phyloP scores from a whole-genome alignment of 2,113 vertebrate species.

The Caretta caretta region DNA sequence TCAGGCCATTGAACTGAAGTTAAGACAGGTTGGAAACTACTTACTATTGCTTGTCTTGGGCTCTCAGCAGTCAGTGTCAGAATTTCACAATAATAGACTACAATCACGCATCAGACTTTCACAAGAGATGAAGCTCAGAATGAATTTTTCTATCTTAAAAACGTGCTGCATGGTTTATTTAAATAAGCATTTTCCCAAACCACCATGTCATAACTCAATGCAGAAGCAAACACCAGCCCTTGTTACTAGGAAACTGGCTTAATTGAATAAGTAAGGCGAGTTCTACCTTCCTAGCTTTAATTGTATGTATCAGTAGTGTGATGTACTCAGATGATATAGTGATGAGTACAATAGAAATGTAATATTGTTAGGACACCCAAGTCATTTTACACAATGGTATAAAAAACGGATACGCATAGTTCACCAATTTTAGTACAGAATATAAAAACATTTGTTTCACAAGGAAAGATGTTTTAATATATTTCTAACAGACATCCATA shows the following conservation, averaged over 20 bases:
- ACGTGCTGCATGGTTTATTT: background rate
- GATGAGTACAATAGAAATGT: background rate
- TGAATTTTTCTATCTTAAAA: background rate
- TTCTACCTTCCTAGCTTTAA: background rate
- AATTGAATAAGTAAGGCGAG: background rate
- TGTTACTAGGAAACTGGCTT: background rate
- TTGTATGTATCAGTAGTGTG: background rate
- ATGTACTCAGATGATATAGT: background rate
- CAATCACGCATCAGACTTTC: background rate
- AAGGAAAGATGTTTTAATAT: conserved; percentile 23
- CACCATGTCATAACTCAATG: background rate
- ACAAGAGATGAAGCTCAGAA: background rate
- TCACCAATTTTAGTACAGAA: background rate
- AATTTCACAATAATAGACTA: background rate
- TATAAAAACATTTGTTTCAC: background rate
- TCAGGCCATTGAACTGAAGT: background rate
- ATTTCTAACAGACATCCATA: conserved; percentile 58
- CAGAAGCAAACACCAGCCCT: background rate
- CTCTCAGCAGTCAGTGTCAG: background rate
- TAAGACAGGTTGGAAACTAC: background rate
- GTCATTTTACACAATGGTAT: background rate
- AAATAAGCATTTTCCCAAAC: background rate
- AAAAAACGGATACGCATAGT: background rate
- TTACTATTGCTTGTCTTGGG: background rate
- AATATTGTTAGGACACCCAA: background rate